These are phyloP conservation scores for Archips xylosteana DNA, from an alignment of 2,888 invertebrate genomes.

Conservation along the genomic window DNA sequence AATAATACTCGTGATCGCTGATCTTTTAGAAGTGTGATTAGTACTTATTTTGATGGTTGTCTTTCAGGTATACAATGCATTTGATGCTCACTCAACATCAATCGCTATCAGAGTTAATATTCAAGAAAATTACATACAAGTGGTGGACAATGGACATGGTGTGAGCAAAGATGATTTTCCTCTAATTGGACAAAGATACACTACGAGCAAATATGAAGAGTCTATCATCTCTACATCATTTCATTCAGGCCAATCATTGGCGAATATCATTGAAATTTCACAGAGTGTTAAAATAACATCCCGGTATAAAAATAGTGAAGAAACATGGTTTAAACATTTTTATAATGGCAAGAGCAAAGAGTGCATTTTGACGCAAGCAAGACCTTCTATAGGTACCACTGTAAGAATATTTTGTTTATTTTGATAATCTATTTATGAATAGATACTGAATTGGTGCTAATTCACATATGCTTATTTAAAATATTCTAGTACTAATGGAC, in stretches of 20 bases:
- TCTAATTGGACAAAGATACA: constrained; percentile 85
- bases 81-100: constrained; percentile 89
- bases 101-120: constrained; percentile 89
- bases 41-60: neutral
- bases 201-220: constrained; percentile 87
- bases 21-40: neutral
- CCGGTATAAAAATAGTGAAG: constrained; percentile 66
- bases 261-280: constrained; percentile 86
- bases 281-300: constrained; percentile 86
- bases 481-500: neutral
- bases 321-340: constrained; percentile 87
- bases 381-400: constrained; percentile 90
- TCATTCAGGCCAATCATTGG: constrained; percentile 87
- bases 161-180: constrained; percentile 84
- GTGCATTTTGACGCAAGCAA: constrained; percentile 60
- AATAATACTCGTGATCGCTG: constrained; percentile 35
- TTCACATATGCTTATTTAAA: no score
- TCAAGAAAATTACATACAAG: constrained; percentile 87
- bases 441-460: no score
- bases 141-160: constrained; percentile 92
- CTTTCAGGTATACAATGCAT: constrained; percentile 87
- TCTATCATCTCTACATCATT: constrained; percentile 80
- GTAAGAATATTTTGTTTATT: constrained; percentile 58
- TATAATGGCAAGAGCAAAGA: constrained; percentile 73
- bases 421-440: no score